These are phyloP conservation scores for Diplosoma virens DNA, from an alignment of 23 tunicate genomes.

Conservation along the genomic window DNA sequence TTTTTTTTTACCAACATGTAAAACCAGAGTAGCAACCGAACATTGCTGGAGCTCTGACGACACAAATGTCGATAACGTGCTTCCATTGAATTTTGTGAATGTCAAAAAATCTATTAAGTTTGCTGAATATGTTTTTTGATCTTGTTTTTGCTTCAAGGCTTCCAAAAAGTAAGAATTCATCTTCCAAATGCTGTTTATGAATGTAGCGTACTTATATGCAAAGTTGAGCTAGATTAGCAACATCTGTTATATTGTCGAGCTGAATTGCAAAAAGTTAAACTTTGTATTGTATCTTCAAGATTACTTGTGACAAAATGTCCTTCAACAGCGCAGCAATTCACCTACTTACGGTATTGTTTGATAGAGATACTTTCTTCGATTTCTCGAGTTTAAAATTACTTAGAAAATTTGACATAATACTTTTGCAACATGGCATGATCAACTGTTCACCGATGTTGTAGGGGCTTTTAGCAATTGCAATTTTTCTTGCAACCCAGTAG, in stretches of 20 bases:
- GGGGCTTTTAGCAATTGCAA: constrained; percentile 37
- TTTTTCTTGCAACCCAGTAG: constrained; percentile 41
- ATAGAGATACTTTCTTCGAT: constrained; percentile 34
- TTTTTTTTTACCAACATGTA: constrained; percentile 24
- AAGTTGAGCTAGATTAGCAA: constrained; percentile 42
- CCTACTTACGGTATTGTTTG: constrained; percentile 43
- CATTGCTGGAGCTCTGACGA: constrained; percentile 49
- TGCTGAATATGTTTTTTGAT: constrained; percentile 7
- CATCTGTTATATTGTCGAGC: constrained; percentile 32
- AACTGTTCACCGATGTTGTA: constrained; percentile 54
- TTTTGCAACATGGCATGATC: constrained; percentile 35
- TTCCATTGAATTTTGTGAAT: constrained; percentile 28
- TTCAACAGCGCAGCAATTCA: constrained; percentile 36
- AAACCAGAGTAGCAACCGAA: constrained; percentile 38
- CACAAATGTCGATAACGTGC: constrained; percentile 36
- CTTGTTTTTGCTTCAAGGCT: constrained; percentile 30
- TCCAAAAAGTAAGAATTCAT: constrained; percentile 8
- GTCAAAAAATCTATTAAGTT: constrained; percentile 27
- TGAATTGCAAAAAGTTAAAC: constrained; percentile 38
- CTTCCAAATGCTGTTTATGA: constrained; percentile 32
- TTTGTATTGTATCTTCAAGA: constrained; percentile 43
- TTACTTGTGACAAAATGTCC: constrained; percentile 46
- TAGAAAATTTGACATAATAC: constrained; percentile 29
- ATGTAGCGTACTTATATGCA: constrained; percentile 30
- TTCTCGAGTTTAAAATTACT: constrained; percentile 31